Base-by-base conservation (phyloP, 2,113 vertebrate genomes). In the Dascyllus trimaculatus region DNA sequence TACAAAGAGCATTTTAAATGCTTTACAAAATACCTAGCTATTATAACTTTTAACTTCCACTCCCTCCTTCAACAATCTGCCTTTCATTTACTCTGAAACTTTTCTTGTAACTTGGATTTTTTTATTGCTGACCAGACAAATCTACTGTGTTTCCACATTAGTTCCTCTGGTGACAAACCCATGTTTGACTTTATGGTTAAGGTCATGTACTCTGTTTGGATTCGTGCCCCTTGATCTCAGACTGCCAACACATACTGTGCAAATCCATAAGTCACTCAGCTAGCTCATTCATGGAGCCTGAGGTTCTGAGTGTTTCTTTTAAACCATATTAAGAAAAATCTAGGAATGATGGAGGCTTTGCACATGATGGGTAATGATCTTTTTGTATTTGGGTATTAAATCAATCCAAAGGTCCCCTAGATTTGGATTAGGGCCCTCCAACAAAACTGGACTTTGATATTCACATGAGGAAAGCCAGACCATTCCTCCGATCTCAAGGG, bases 241-340 rank as follows among this genome's bases (percentile, higher is more conserved):
- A 40, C 78, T 88, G 88, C 91, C 92, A 93, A 92, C 86, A 89
- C 74, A 90, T 56, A 91, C 89, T 92, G 65, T 24, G 82, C 77
- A 80, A 73, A 78, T 80, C 54, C 82, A 92, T 78, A 92, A 91
- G 81, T 91, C 88, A 88, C 64, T 78, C 54, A 63, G 71, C 70
- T 64, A 52, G 54, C 71, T 74, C 66, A 53, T 24, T 38, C 40
- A 66, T 48, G 26, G 32, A 86, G 68, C 61, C 49, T 26, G n/a
- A 57, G 11, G 40, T 57, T 29, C 24, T 35, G 69, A 69, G 17
- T 38, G 53, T 76, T 74, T 69, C 58, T 83, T n/a, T 82, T 73
- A 68, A 61, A 43, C 65, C 53, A 61, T 66, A 58, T 61, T 8
- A 64, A 80, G 66, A 75, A 74, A 85, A 80, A 75, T 54, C 35